Base-by-base conservation (phyloP, 2,888 invertebrate genomes). In the Molanna angustata region DNA sequence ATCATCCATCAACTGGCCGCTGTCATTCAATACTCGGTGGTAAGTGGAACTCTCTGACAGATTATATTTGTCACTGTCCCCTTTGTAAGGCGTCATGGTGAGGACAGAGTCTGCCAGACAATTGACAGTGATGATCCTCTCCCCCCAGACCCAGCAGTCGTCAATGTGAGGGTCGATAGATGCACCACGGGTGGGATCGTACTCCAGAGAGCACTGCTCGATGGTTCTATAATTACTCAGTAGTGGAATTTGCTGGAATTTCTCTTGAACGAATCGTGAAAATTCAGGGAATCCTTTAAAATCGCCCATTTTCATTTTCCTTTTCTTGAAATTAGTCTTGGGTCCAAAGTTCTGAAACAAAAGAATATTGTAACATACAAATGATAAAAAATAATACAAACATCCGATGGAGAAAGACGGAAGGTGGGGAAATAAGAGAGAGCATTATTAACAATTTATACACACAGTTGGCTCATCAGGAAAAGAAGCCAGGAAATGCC, bases 71-170 rank as follows among this genome's bases (percentile, higher is more conserved):
- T 64, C 69, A 18, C 42, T 64, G 44, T 79, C 76, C 19, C 82
- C 80, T 46, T 64, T 63, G 64, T 80, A 88, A 20, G 74, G 78
- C 1, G 83, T 88, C 79, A 98, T 83, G 0, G 91, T 93, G 27
- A 97, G 77, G 1, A 88, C 81, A 0, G 93, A 86, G 66, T 91
- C 86, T 0, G 90, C 84, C 13, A 90, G 68, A 61, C 94, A 82
- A 68, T 94, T 97, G 0, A 96, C 84, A 0, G 95, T 97, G 1
- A 98, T 86, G 31, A 99, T 88, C 60, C 98, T 82, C 71, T 98
- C 95, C 4, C 99, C 99, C 99, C 99, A 99, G 53, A 99, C 84
- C 99, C 99, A 99, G 67, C 92, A 93, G 65, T 99, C 99, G 71
- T 99, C 99, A 61, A 96, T 90, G 67, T 99, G 99, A 9, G 96